Base-by-base conservation (phyloP, 2,113 vertebrate species). In the Ctenodactylus gundi region DNA sequence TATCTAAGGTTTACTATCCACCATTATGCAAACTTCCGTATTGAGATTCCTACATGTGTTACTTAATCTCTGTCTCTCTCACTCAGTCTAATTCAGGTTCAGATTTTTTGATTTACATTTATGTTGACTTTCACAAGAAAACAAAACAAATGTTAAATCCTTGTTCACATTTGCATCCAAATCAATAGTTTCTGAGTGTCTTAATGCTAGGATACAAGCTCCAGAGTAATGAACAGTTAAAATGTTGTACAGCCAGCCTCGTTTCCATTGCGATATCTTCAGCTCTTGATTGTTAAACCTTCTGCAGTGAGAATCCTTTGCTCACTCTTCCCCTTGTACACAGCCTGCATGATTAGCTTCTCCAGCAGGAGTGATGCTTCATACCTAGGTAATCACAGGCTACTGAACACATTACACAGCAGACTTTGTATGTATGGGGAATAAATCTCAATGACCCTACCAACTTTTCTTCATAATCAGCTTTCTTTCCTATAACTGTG, bases 361-460 rank as follows among this genome's bases (percentile, higher is more conserved):
- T 95, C 68, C 93, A 92, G 90, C 27, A 18, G 82, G 92, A 93
- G 90, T 88, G 14, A 7, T 83, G 62, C 62, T 96, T 96, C 76
- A 88, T 88, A 92, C 94, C 95, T 95, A 96, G 96, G 97, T 95
- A 95, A 95, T 88, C 82, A 49, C 82, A 70, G 58, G 85, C 88
- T 92, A 73, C 4, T 70, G 90, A 81, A 92, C 51, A 91, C 64
- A 75, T 92, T 88, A 90, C 17, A 34, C 41, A 60, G 55, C 83
- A 95, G 89, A 95, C 86, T 94, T 90, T 94, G 94, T 67, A 78
- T 93, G 83, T 13, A 68, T 29, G 70, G 39, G n/a, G 62, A 88
- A 97, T 96, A 97, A 96, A 96, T 96, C 77, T 96, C 95, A 95
- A 64, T 90, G 95, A 97, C 92, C 96, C 96, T 96, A 95, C 93